Evolutionary conservation across 2,888 invertebrate genomes (phyloP).

Genomic region (Habrosyne pyritoides): DNA sequence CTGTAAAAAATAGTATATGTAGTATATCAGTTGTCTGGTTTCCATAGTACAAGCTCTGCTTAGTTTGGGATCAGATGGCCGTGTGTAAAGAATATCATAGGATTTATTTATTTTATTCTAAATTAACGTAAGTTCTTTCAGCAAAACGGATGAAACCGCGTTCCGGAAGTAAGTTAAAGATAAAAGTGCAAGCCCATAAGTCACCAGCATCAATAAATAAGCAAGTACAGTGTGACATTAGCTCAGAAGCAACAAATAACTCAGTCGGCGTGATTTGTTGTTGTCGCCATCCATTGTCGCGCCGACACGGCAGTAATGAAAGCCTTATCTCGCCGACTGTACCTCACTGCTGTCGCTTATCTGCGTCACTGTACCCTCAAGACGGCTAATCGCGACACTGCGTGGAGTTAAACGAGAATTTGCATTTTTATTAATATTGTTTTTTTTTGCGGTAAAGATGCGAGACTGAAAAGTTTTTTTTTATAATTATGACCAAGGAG

Average conservation of each 20-base stretch:
- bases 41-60: too few species aligned
- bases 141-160: too few species aligned
- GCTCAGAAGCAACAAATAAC: slow-evolving; percentile 66
- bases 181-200: slow-evolving; percentile 11
- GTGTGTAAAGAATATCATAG: too few species aligned
- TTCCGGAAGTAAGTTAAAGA: slow-evolving; percentile 25
- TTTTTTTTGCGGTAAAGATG: background rate
- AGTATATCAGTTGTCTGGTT: too few species aligned
- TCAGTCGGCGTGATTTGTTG: slow-evolving; percentile 62
- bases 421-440: slow-evolving; percentile 36
- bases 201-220: slow-evolving; percentile 15
- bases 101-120: too few species aligned
- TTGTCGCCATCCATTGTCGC: slow-evolving; percentile 65
- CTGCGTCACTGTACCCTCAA: slow-evolving; percentile 48
- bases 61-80: too few species aligned
- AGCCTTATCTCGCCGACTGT: slow-evolving; percentile 66
- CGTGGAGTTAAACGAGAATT: slow-evolving; percentile 25
- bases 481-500: too few species aligned
- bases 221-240: slow-evolving; percentile 50
- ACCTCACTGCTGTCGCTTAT: slow-evolving; percentile 53
- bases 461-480: background rate
- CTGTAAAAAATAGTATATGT: too few species aligned
- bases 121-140: too few species aligned
- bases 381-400: slow-evolving; percentile 43
- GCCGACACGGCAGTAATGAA: slow-evolving; percentile 70